Evolutionary conservation across 2,888 invertebrate genomes (phyloP).

Genomic region (Coelopa pilipes): DNA sequence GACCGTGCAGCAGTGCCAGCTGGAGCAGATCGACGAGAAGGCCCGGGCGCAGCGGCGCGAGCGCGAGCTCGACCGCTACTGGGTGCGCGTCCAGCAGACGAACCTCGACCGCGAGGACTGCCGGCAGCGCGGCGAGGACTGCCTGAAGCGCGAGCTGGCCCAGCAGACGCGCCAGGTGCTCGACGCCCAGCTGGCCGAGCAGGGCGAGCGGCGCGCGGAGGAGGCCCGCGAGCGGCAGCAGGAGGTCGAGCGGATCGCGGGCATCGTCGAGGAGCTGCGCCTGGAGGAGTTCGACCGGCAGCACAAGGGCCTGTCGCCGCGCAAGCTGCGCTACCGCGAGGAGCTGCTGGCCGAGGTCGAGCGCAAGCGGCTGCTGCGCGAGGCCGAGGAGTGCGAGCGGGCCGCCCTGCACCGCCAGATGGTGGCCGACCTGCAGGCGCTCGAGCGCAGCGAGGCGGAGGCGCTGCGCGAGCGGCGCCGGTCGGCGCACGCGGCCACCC

Average conservation of each 20-base stretch:
- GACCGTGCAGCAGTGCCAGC: slow-evolving; percentile 54
- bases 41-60: slow-evolving; percentile 48
- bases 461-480: slow-evolving; percentile 44
- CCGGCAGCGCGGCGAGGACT: slow-evolving; percentile 47
- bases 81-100: slow-evolving; percentile 52
- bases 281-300: slow-evolving; percentile 50
- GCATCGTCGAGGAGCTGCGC: slow-evolving; percentile 50
- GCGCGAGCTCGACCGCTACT: slow-evolving; percentile 52
- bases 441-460: slow-evolving; percentile 50
- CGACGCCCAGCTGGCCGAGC: slow-evolving; percentile 47
- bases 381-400: slow-evolving; percentile 44
- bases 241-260: slow-evolving; percentile 46
- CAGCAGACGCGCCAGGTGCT: slow-evolving; percentile 47
- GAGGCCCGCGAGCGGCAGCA: slow-evolving; percentile 44
- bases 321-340: slow-evolving; percentile 48
- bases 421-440: slow-evolving; percentile 50
- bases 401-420: slow-evolving; percentile 53
- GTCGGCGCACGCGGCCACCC: slow-evolving; percentile 49
- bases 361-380: slow-evolving; percentile 41
- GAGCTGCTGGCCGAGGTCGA: slow-evolving; percentile 52
- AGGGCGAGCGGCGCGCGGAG: slow-evolving; percentile 43
- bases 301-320: neutral
- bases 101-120: slow-evolving; percentile 49
- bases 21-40: slow-evolving; percentile 60
- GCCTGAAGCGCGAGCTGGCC: slow-evolving; percentile 47